phyloP scores from a whole-genome alignment of 1,140 invertebrate species.

The Meloidogyne floridensis region DNA sequence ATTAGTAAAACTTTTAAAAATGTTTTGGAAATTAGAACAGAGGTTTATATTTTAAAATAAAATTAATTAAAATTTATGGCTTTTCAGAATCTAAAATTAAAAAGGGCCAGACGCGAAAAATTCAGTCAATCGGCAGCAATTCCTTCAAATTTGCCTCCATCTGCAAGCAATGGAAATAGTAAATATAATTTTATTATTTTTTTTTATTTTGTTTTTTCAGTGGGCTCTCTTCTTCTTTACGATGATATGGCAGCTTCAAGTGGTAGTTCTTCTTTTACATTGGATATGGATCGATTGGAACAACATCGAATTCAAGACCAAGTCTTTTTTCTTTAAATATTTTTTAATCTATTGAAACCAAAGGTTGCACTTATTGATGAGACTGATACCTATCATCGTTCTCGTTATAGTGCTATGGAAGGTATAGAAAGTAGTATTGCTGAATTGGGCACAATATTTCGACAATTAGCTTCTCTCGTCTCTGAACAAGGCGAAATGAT shows the following conservation, averaged over 20 bases:
- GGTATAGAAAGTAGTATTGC: conserved; percentile 98
- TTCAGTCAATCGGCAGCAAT: conserved; percentile 73
- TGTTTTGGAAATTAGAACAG: conserved; percentile 84
- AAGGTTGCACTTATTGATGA: conserved; percentile 49
- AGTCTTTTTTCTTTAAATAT: conserved; percentile 23
- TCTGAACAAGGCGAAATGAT: conserved; percentile 96
- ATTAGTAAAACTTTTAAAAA: conserved; percentile 96
- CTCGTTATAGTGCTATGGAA: conserved; percentile 94
- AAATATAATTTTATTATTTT: conserved; percentile 8
- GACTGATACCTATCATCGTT: conserved; percentile 77
- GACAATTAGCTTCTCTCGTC: conserved; percentile 95
- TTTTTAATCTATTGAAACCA: neutral
- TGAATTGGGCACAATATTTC: conserved; percentile 96
- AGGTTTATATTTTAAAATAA: conserved; percentile 68
- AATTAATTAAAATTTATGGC: neutral
- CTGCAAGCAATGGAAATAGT: conserved; percentile 56
- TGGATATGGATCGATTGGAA: conserved; percentile 61
- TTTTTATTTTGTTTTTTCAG: conserved; percentile 54
- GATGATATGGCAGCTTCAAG: conserved; percentile 66
- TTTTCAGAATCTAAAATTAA: conserved; percentile 87
- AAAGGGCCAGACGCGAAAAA: conserved; percentile 87
- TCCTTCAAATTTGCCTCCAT: conserved; percentile 59
- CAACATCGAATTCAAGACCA: conserved; percentile 56
- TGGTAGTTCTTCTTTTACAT: conserved; percentile 44
- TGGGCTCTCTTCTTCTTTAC: conserved; percentile 70